These are phyloP conservation scores for Xyrichtys novacula DNA, from an alignment of 2,797 vertebrate genomes.

Conservation along the genomic window DNA sequence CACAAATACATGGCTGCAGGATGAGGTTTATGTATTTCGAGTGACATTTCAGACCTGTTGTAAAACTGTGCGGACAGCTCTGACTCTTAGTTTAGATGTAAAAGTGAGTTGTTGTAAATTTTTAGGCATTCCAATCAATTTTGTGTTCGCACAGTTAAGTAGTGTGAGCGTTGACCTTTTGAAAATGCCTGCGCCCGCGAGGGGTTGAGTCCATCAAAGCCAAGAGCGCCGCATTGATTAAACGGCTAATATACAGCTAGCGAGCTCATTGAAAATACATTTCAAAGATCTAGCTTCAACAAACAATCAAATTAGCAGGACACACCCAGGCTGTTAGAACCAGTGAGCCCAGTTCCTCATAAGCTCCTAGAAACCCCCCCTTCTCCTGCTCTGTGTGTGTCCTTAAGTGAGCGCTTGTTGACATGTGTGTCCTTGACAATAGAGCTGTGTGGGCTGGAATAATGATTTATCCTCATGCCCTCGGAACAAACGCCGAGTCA, in stretches of 20 bases:
- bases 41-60: too few relatives aligned
- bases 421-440: slow-evolving; percentile 44
- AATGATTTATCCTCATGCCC: slow-evolving; percentile 26
- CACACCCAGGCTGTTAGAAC: slow-evolving; percentile 41
- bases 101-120: slow-evolving; percentile 29
- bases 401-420: slow-evolving; percentile 16
- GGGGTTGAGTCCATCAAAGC: slow-evolving; percentile 23
- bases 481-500: slow-evolving; percentile 19
- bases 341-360: slow-evolving; percentile 40
- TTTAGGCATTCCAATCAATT: slow-evolving; percentile 36
- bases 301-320: slow-evolving; percentile 13
- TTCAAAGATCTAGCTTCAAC: slow-evolving; percentile 38
- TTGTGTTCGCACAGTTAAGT: slow-evolving; percentile 56
- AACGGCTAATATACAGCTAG: background rate
- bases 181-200: slow-evolving; percentile 16
- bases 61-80: slow-evolving; percentile 32
- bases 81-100: slow-evolving; percentile 29
- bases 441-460: slow-evolving; percentile 22
- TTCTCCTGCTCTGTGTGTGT: slow-evolving; percentile 3
- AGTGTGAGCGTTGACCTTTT: slow-evolving; percentile 26
- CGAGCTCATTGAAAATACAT: slow-evolving; percentile 7
- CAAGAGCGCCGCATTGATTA: slow-evolving; percentile 12
- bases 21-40: too few relatives aligned
- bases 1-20: too few relatives aligned
- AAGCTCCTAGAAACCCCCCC: slow-evolving; percentile 25